These are phyloP conservation scores for Marmota flaviventris DNA, from an alignment of 2,113 vertebrate genomes.

Conservation along the genomic window DNA sequence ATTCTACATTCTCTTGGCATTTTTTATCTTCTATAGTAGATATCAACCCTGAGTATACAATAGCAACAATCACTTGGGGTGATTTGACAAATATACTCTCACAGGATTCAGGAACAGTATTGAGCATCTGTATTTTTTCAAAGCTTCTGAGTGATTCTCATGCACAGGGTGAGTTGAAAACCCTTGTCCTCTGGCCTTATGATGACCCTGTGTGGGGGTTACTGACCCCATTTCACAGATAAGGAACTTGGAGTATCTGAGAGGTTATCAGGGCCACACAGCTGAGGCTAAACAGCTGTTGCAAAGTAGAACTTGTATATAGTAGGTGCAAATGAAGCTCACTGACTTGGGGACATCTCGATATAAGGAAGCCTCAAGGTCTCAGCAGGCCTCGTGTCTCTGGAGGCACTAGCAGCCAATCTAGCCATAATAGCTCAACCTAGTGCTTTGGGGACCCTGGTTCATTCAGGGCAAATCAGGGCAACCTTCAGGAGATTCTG, in stretches of 20 bases:
- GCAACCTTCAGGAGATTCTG: too few species aligned
- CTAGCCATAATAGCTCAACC: background rate
- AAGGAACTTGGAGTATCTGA: background rate
- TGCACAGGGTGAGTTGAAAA: background rate
- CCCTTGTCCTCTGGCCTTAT: background rate
- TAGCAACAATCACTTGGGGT: background rate
- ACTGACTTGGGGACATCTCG: background rate
- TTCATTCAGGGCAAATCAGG: background rate
- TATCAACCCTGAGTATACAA: background rate
- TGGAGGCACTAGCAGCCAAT: background rate
- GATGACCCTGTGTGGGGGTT: background rate
- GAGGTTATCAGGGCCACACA: background rate
- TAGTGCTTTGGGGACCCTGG: background rate
- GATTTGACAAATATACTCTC: background rate
- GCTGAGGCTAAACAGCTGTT: background rate
- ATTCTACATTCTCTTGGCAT: background rate
- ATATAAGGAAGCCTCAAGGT: background rate
- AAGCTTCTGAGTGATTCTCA: background rate
- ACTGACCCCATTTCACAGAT: background rate
- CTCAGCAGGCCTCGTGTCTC: accelerated
- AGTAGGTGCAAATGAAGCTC: background rate
- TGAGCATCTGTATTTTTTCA: background rate
- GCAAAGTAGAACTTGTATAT: background rate
- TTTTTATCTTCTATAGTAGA: background rate
- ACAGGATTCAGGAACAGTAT: background rate